Evolutionary conservation across 2,797 vertebrate species (phyloP).

Genomic region (Sebastes oblongus): DNA sequence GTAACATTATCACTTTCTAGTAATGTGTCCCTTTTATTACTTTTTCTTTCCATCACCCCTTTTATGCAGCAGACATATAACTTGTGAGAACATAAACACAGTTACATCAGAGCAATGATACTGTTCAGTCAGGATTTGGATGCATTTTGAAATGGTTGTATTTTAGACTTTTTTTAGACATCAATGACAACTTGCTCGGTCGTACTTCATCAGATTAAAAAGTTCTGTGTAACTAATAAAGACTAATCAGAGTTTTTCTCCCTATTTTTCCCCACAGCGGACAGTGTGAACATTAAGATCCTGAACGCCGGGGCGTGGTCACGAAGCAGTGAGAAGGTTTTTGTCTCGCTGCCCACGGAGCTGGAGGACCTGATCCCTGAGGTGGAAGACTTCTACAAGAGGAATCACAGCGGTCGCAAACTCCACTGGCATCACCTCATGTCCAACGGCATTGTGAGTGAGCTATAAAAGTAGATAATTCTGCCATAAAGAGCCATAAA

Average conservation of each 20-base stretch:
- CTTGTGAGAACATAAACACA: not conserved
- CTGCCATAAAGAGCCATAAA: too few relatives aligned
- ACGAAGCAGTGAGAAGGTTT: constrained; percentile 96
- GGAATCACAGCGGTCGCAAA: constrained; percentile 97
- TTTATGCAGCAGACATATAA: not conserved
- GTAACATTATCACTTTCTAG: not conserved
- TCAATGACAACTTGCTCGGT: not conserved
- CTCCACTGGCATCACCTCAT: constrained; percentile 99
- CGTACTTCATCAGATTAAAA: not conserved
- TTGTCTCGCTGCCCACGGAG: constrained; percentile 95
- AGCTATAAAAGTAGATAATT: not conserved
- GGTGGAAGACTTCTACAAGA: constrained; percentile 99
- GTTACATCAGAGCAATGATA: not conserved
- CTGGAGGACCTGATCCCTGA: constrained; percentile 97
- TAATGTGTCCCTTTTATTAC: not conserved
- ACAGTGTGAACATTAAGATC: constrained; percentile 99
- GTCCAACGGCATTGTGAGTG: constrained; percentile 97
- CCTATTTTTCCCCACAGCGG: constrained; percentile 76
- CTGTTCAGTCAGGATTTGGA: not conserved
- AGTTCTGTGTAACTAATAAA: not conserved
- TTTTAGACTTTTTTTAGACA: not conserved
- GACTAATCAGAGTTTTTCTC: not conserved
- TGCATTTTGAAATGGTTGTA: not conserved
- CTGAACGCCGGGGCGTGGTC: constrained; percentile 98
- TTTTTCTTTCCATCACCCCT: not conserved